phyloP scores from a whole-genome alignment of 1,140 invertebrate species.

The Caenorhabditis briggsae region DNA sequence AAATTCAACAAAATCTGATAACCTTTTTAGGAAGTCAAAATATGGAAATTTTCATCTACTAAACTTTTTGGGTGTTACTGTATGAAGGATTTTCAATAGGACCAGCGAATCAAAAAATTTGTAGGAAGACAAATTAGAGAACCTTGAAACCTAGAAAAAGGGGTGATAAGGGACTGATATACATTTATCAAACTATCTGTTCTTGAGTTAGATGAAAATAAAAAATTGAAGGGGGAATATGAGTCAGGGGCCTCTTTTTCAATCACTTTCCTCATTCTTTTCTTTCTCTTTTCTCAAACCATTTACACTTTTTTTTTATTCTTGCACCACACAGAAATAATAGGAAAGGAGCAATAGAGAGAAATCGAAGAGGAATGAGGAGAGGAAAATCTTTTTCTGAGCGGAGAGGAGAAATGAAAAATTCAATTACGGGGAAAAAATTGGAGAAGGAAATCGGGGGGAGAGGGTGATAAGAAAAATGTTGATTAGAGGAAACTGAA shows the following conservation, averaged over 20 bases:
- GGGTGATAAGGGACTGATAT: no score
- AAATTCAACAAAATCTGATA: no score
- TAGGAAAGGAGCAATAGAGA: not conserved
- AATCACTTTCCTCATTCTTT: not conserved
- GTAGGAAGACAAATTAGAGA: no score
- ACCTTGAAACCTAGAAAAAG: no score
- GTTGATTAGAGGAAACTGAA: not conserved
- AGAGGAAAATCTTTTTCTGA: not conserved
- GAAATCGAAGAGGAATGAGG: not conserved
- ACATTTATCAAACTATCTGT: no score
- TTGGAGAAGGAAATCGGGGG: not conserved
- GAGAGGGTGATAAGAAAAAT: not conserved
- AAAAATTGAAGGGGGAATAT: not conserved
- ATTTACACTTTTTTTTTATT: no score
- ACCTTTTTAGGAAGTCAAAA: no score
- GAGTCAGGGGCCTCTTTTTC: not conserved
- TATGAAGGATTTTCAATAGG: no score
- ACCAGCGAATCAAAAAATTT: no score
- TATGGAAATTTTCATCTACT: no score
- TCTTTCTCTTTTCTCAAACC: not conserved
- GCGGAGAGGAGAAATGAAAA: not conserved
- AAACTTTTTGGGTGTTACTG: no score
- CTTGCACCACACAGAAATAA: no score
- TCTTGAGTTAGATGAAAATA: not conserved
- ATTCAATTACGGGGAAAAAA: conserved; percentile 24